Evolutionary conservation across 2,888 invertebrate species (phyloP).

Genomic region (Cylindroiulus punctatus): DNA sequence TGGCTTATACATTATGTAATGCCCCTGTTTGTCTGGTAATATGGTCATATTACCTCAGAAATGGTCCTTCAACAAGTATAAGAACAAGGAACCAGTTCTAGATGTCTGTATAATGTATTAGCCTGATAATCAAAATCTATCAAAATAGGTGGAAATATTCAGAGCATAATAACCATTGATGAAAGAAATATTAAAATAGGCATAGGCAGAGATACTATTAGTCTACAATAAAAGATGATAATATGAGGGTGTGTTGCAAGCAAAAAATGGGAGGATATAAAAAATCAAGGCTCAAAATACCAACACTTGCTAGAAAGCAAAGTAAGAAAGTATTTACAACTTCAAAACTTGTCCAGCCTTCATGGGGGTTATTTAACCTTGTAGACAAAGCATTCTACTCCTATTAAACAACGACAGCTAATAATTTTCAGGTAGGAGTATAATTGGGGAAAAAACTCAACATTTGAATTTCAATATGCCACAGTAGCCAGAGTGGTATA

Average conservation of each 20-base stretch:
- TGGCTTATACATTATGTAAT: background rate
- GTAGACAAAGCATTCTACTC: background rate
- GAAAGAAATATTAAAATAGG: background rate
- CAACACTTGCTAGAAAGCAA: background rate
- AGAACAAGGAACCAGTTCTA: background rate
- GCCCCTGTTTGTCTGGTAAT: background rate
- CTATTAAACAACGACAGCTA: background rate
- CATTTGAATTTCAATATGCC: background rate
- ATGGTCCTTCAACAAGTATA: no score
- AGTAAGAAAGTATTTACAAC: constrained; percentile 21
- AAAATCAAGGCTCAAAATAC: background rate
- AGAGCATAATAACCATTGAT: constrained; percentile 33
- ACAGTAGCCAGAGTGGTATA: background rate
- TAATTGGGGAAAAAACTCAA: background rate
- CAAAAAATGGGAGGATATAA: background rate
- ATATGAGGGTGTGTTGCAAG: background rate
- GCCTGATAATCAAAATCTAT: no score
- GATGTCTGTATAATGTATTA: no score
- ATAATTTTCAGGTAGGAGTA: background rate
- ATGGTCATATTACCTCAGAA: no score
- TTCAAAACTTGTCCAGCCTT: constrained; percentile 8
- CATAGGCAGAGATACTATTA: background rate
- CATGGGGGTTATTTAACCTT: background rate
- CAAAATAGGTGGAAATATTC: background rate
- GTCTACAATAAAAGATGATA: background rate